A percentile compares a stretch with the other conserved stretches of the same genome.
Conservation (phyloP, 1,140 invertebrate species). For the Apis cerana region DNA sequence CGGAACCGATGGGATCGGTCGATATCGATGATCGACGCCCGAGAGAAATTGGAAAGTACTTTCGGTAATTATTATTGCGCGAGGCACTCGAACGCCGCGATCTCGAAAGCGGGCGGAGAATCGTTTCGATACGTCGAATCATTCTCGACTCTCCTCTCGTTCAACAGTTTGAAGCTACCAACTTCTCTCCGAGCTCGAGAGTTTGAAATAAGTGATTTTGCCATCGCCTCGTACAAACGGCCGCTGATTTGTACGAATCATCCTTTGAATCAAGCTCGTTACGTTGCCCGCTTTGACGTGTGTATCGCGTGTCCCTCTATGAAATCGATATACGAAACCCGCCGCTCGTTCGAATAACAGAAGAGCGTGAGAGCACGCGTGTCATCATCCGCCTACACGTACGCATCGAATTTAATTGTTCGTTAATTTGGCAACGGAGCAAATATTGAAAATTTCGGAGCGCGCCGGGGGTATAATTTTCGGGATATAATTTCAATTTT, state of each 20-base stretch:
- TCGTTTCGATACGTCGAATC: constrained; percentile 8
- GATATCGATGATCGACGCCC: neutral
- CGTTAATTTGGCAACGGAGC: constrained; percentile 36
- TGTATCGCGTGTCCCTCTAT: constrained; percentile 5
- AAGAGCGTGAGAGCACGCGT: neutral
- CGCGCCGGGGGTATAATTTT: neutral
- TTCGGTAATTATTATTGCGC: neutral
- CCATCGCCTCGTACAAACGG: constrained; percentile 13
- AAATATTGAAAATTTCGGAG: neutral
- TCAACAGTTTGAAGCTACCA: neutral
- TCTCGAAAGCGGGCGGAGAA: neutral
- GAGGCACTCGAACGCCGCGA: neutral
- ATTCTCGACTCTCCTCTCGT: neutral
- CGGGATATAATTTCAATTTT: constrained; percentile 1
- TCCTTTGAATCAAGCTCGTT: constrained; percentile 49
- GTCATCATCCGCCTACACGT: neutral
- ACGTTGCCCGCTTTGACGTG: neutral
- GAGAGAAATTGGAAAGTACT: neutral
- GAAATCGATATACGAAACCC: constrained; percentile 52
- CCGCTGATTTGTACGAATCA: constrained; percentile 38
- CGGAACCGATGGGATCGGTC: neutral
- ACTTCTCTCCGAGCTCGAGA: neutral
- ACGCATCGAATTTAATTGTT: constrained; percentile 39
- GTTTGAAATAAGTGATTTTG: constrained; percentile 34
- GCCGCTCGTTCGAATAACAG: constrained; percentile 13